These are phyloP conservation scores for Penaeus vannamei DNA, from an alignment of 1,140 invertebrate species.

Conservation along the genomic window DNA sequence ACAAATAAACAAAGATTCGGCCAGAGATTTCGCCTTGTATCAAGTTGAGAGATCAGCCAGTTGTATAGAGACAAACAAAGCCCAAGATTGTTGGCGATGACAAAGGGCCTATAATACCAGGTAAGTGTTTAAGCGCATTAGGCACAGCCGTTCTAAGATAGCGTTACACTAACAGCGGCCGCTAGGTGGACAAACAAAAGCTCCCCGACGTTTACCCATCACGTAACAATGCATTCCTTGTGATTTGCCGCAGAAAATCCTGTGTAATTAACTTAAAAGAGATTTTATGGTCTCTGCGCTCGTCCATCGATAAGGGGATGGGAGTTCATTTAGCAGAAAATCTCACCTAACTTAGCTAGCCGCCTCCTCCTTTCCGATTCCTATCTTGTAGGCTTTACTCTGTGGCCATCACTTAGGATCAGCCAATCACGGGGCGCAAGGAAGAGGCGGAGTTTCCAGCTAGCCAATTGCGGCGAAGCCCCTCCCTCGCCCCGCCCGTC, in stretches of 20 bases:
- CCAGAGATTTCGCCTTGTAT: background rate
- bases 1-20: too few relatives aligned
- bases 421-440: slow-evolving; percentile 49
- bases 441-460: slow-evolving; percentile 29
- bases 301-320: slow-evolving; percentile 60
- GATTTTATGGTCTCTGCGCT: slow-evolving; percentile 61
- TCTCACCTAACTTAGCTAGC: slow-evolving; percentile 62
- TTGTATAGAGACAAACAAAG: slow-evolving; percentile 58
- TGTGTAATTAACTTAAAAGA: slow-evolving; percentile 66
- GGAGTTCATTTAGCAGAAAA: slow-evolving; percentile 65
- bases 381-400: slow-evolving; percentile 63
- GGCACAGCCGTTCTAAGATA: slow-evolving; percentile 37
- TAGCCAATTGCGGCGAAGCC: slow-evolving; percentile 38
- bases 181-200: slow-evolving; percentile 45
- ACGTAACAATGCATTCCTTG: slow-evolving; percentile 63
- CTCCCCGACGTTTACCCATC: slow-evolving; percentile 23
- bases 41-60: background rate
- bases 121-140: slow-evolving; percentile 64
- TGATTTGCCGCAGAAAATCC: slow-evolving; percentile 65
- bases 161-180: slow-evolving; percentile 28
- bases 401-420: slow-evolving; percentile 56
- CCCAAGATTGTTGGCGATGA: slow-evolving; percentile 45
- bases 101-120: slow-evolving; percentile 58
- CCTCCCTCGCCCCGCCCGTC: slow-evolving; percentile 50
- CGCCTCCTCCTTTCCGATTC: slow-evolving; percentile 64